These are phyloP conservation scores for Urocolius indicus DNA, from an alignment of 2,113 vertebrate species.

Conservation along the genomic window DNA sequence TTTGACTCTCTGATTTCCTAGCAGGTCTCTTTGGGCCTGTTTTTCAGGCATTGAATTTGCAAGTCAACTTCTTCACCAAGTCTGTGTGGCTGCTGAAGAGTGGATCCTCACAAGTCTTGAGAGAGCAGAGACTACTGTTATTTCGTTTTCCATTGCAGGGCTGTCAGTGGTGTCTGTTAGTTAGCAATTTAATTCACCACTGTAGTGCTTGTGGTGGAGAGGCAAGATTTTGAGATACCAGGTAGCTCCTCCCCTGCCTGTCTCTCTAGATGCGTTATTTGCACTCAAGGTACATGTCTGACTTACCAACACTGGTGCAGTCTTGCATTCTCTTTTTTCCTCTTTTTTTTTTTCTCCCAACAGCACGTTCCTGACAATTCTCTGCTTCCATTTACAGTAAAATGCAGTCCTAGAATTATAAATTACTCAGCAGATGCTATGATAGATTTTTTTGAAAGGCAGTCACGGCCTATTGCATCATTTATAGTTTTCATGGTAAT, in stretches of 20 bases:
- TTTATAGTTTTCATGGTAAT: background rate
- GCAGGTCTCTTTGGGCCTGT: background rate
- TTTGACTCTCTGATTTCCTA: background rate
- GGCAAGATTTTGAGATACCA: background rate
- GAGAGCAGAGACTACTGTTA: background rate
- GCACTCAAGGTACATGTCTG: fast-evolving
- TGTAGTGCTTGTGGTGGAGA: background rate
- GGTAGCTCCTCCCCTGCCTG: background rate
- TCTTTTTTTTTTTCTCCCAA: background rate
- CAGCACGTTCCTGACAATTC: background rate
- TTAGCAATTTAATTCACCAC: background rate
- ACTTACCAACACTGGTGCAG: background rate
- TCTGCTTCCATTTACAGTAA: background rate
- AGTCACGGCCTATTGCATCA: background rate
- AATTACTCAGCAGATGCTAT: background rate
- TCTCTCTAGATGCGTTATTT: background rate
- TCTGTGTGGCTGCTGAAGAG: background rate
- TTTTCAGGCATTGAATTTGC: background rate
- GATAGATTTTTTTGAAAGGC: background rate
- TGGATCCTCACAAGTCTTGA: background rate
- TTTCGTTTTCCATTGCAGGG: background rate
- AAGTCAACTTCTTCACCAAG: background rate
- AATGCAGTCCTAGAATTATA: background rate
- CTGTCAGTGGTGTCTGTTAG: background rate
- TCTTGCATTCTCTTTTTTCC: too few relatives aligned